Base-by-base conservation (phyloP, 2,888 invertebrate species). In the Tillus elongatus region DNA sequence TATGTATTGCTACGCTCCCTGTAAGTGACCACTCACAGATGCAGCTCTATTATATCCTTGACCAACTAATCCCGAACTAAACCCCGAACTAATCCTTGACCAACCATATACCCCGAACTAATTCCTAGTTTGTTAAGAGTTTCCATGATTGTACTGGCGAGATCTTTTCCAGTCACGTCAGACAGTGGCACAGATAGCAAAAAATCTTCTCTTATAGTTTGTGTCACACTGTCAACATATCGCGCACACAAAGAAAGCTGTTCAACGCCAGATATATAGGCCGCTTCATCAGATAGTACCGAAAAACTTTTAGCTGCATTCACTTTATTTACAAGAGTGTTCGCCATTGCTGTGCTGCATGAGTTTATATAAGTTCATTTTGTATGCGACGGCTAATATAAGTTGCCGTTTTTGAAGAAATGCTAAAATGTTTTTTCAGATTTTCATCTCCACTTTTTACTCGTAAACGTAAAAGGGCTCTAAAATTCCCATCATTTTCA, bases 401-500 rank as follows among this genome's bases (percentile, higher is more conserved):
- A n/a, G 37, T 47, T n/a, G 51, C 48, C 41, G n/a, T 53, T 53
- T 16, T 15, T 19, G 6, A 31, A 13, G 19, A 36, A 33, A 31
- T 30, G 35, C 39, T 43, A 43, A 36, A 41, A 52, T 49, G n/a
- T 33, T 49, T 37, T 24, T 42, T 32, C 19, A 51, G 42, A 9
- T 43, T 37, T 27, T 16, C 35, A 41, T 58, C 52, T 12, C 56
- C 56, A 42, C 43, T 35, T 19, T 42, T 35, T n/a, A 49, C 42
- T 30, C 52, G 34, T 36, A 50, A 51, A 9, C 49, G 38, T 16
- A 60, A 44, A 13, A 60, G 42, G 12, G 45, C 50, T 33, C 53
- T 33, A 33, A 59, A 59, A 39, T 53, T 54, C 15, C 56, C 54
- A 30, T 53, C 50, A 38, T 52, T 49, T 33, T 39, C 37, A 9